Conservation (phyloP, 1,140 invertebrate species). For the Leptopilina boulardi region DNA sequence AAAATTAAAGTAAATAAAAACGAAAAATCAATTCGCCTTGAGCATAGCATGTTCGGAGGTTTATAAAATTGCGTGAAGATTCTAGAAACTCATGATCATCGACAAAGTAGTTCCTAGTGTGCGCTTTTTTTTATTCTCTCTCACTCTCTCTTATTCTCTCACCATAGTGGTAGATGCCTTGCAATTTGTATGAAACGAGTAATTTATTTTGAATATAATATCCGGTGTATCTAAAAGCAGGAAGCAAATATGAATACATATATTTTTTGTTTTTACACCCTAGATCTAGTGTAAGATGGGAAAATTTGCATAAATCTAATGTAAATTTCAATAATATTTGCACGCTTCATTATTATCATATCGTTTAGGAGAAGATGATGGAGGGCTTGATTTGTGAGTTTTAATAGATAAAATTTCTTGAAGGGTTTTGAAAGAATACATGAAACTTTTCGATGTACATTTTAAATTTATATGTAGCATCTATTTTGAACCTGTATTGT, state of each 20-base stretch:
- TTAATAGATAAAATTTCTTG: too few relatives aligned
- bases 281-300: slow-evolving; percentile 31
- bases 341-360: neutral
- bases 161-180: neutral
- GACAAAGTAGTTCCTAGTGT: slow-evolving; percentile 40
- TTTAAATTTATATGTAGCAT: too few relatives aligned
- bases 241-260: neutral
- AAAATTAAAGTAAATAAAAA: neutral
- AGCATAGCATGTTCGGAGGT: neutral
- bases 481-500: too few relatives aligned
- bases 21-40: neutral
- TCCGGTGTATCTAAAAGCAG: neutral
- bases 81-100: slow-evolving; percentile 28
- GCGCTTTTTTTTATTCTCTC: slow-evolving; percentile 25
- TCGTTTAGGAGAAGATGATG: neutral
- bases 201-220: slow-evolving; percentile 41
- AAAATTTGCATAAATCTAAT: slow-evolving; percentile 43
- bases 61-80: neutral
- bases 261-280: slow-evolving; percentile 14
- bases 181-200: slow-evolving; percentile 32
- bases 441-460: too few relatives aligned
- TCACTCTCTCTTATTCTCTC: neutral
- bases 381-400: too few relatives aligned
- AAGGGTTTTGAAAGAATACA: too few relatives aligned
- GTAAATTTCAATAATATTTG: neutral